Percentiles rank a stretch among this genome's conserved stretches.
Evolutionary conservation across 2,113 vertebrate species (phyloP).

Genomic region (Amazona guildingii): DNA sequence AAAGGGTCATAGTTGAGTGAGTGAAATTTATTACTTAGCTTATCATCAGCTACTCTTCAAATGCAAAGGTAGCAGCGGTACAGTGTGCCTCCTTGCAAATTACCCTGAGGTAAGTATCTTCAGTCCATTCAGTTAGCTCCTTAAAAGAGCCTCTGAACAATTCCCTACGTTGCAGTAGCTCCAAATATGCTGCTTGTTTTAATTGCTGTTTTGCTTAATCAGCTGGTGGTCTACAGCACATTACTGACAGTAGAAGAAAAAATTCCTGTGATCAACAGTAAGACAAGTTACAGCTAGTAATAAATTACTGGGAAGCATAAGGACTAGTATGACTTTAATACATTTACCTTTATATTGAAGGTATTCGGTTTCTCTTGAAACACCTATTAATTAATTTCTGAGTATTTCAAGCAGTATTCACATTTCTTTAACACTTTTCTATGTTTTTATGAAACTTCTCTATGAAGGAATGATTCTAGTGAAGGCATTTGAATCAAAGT

Average conservation of each 20-base stretch:
- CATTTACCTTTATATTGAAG: background rate
- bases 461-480: background rate
- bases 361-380: background rate
- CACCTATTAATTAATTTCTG: background rate
- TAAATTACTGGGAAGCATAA: background rate
- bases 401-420: background rate
- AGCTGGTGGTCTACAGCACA: background rate
- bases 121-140: background rate
- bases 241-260: background rate
- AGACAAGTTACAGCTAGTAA: background rate
- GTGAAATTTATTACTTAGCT: background rate
- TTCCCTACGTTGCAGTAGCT: background rate
- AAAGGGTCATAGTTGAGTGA: background rate
- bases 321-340: background rate
- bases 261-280: background rate
- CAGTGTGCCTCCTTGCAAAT: background rate
- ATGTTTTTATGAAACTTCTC: background rate
- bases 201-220: background rate
- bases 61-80: background rate
- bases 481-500: background rate
- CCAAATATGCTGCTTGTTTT: background rate
- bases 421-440: background rate
- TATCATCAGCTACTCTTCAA: background rate
- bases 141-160: background rate
- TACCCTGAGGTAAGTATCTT: background rate